Conservation (phyloP, 2,888 invertebrate species). For the Leucozona laternaria region DNA sequence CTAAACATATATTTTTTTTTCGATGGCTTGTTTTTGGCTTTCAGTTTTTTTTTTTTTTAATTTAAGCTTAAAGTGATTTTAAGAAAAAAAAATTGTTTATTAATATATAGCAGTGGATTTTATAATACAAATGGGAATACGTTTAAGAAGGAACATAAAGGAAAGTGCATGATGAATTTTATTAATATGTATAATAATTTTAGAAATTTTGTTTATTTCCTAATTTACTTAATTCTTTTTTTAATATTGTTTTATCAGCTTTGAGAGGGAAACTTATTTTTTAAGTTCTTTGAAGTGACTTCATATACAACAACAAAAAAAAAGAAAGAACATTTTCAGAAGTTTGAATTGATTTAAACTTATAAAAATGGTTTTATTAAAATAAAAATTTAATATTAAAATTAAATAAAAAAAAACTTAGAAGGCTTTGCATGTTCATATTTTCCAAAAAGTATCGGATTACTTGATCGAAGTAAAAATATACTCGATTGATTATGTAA, state of each 20-base stretch:
- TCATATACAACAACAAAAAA: not conserved
- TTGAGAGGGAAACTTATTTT: not conserved
- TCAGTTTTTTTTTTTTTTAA: conserved; percentile 19
- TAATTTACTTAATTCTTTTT: not conserved
- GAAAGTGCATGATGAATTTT: not conserved
- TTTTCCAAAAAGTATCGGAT: no score
- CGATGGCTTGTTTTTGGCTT: conserved; percentile 58
- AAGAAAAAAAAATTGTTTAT: conserved; percentile 19
- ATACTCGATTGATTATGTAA: no score
- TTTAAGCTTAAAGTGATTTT: conserved; percentile 31
- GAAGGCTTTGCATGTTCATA: no score
- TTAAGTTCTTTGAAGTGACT: not conserved
- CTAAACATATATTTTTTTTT: conserved; percentile 36
- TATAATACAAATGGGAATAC: not conserved
- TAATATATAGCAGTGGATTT: conserved; percentile 2
- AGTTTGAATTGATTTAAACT: no score
- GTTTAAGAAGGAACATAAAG: not conserved
- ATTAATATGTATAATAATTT: not conserved
- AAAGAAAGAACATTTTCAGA: not conserved
- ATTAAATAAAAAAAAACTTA: no score
- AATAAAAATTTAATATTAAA: no score
- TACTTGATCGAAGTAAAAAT: no score
- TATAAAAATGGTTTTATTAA: no score
- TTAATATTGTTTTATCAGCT: not conserved
- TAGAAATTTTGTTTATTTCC: not conserved